Conservation (phyloP, 1,140 invertebrate species). For the Psilanteris sp. region DNA sequence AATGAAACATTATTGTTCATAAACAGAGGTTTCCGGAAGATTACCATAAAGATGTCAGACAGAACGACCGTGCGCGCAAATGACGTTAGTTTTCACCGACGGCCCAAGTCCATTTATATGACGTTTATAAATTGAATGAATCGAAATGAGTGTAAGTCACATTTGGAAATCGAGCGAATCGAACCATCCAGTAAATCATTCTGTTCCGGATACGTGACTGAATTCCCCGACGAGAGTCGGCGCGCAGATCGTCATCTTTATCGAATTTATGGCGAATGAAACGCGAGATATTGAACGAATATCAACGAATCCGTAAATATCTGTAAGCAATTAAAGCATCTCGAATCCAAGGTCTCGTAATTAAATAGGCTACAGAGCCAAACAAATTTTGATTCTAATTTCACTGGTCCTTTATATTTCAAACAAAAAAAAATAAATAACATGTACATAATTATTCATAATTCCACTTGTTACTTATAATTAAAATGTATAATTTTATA, state of each 20-base stretch:
- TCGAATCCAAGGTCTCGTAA: neutral
- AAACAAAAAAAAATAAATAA: no score
- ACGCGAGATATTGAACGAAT: constrained; percentile 46
- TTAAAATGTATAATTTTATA: no score
- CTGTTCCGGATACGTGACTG: constrained; percentile 60
- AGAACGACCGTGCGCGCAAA: constrained; percentile 19
- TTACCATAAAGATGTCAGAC: constrained; percentile 47
- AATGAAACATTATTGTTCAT: constrained; percentile 47
- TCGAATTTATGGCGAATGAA: constrained; percentile 62
- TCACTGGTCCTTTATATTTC: no score
- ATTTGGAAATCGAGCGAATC: constrained; percentile 62
- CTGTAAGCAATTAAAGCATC: constrained; percentile 40
- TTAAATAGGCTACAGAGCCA: no score
- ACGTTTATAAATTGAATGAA: constrained; percentile 63
- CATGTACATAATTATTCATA: no score
- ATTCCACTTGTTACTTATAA: no score
- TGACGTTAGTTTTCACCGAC: constrained; percentile 25
- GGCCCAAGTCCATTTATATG: constrained; percentile 50
- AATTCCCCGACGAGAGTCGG: constrained; percentile 41
- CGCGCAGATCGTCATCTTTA: constrained; percentile 50
- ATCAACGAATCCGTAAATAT: constrained; percentile 59
- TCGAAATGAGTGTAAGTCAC: constrained; percentile 62
- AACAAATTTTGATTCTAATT: no score
- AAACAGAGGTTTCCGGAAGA: constrained; percentile 43
- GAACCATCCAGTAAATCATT: constrained; percentile 63